phyloP scores from a whole-genome alignment of 2,113 vertebrate species.

The Mungos mungo region DNA sequence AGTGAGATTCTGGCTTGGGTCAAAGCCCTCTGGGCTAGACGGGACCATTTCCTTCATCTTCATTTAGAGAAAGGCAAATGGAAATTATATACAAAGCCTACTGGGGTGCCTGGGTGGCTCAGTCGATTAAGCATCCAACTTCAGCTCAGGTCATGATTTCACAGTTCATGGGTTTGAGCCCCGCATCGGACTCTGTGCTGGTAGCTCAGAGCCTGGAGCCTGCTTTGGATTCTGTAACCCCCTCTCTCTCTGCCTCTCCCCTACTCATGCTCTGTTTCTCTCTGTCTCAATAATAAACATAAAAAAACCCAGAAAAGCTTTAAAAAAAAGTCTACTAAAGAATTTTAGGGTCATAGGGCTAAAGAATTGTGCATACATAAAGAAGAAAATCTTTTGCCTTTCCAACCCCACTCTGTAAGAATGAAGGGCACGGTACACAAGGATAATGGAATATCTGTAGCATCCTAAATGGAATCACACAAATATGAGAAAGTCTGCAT shows the following conservation, averaged over 20 bases:
- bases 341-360: not conserved
- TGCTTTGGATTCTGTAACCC: no score
- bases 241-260: no score
- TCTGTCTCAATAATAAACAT: no score
- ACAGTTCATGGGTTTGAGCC: no score
- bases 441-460: not conserved
- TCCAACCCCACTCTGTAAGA: not conserved
- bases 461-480: not conserved
- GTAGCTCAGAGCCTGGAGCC: no score
- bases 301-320: no score
- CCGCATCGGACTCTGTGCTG: no score
- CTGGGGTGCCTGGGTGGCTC: not conserved
- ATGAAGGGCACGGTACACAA: not conserved
- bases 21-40: not conserved
- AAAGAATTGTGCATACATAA: not conserved
- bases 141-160: no score
- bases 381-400: not conserved
- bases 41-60: not conserved
- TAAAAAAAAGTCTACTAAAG: not conserved
- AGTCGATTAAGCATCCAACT: no score
- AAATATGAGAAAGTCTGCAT: not conserved
- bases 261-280: no score
- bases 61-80: not conserved
- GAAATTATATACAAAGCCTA: not conserved
- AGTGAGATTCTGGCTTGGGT: not conserved